phyloP scores from a whole-genome alignment of 2,113 vertebrate species.

The Lophura nycthemera region DNA sequence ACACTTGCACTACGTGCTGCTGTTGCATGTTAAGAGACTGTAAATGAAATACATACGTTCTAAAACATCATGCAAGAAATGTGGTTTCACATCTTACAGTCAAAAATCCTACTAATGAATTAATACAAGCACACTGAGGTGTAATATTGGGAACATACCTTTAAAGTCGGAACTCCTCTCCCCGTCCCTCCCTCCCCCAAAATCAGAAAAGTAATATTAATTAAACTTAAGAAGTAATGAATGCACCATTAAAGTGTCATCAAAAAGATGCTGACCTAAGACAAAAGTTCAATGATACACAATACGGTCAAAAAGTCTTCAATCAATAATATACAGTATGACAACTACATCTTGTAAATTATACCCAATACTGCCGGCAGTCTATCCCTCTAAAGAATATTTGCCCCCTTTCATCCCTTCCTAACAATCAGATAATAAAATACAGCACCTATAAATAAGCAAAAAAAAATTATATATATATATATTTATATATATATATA shows the following conservation, averaged over 20 bases:
- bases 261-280: conserved; percentile 89
- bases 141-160: conserved; percentile 82
- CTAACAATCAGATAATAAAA: conserved; percentile 97
- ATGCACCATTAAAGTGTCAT: conserved; percentile 92
- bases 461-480: conserved; percentile 85
- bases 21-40: conserved; percentile 78
- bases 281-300: conserved; percentile 92
- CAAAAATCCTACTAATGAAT: conserved; percentile 81
- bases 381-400: conserved; percentile 98
- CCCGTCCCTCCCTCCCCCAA: conserved; percentile 73
- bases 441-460: conserved; percentile 99
- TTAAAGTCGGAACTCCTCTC: conserved; percentile 78
- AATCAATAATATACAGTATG: conserved; percentile 98
- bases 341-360: conserved; percentile 99
- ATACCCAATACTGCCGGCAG: conserved; percentile 99
- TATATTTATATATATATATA: conserved; percentile 83
- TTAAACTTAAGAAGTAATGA: conserved; percentile 89
- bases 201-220: conserved; percentile 85
- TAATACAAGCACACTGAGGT: conserved; percentile 84
- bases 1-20: conserved; percentile 80
- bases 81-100: conserved; percentile 85
- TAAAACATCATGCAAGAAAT: conserved; percentile 84
- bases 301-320: conserved; percentile 91
- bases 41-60: conserved; percentile 80
- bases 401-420: conserved; percentile 97